phyloP scores from a whole-genome alignment of 2,888 invertebrate species.

The Stenurella melanura region DNA sequence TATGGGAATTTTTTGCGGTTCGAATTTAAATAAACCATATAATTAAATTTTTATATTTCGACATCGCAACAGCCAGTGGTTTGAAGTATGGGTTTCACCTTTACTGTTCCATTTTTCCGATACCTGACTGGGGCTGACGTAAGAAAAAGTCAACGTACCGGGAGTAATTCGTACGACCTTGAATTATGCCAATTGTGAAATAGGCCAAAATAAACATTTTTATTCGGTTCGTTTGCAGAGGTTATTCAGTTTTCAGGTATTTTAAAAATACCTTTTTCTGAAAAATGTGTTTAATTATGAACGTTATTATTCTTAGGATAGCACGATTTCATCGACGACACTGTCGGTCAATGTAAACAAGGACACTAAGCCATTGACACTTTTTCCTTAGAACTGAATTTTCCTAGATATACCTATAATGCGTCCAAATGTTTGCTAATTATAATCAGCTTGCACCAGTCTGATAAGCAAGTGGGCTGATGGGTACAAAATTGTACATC shows the following conservation, averaged over 20 bases:
- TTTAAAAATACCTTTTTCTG: constrained; percentile 33
- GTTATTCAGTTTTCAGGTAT: constrained; percentile 28
- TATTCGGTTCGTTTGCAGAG: not conserved
- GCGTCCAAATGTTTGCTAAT: not conserved
- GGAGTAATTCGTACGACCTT: constrained; percentile 26
- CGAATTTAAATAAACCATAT: constrained; percentile 19
- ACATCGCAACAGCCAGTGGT: not conserved
- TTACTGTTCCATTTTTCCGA: constrained; percentile 23
- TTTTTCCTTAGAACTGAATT: constrained; percentile 5
- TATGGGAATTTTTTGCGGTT: constrained; percentile 24
- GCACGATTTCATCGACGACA: not conserved
- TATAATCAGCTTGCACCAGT: not conserved
- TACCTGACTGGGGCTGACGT: constrained; percentile 24
- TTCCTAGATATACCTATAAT: constrained; percentile 8
- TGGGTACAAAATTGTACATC: not conserved
- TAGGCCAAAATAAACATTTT: constrained; percentile 4
- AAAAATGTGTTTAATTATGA: constrained; percentile 9
- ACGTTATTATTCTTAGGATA: not conserved
- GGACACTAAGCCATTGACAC: constrained; percentile 11
- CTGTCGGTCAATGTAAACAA: constrained; percentile 8
- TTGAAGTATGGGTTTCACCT: constrained; percentile 17
- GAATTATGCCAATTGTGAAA: not conserved
- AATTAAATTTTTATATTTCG: constrained; percentile 32
- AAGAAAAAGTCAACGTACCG: constrained; percentile 34
- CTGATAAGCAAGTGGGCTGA: not conserved